phyloP scores from a whole-genome alignment of 2,888 invertebrate species.

The Unio delphinus region DNA sequence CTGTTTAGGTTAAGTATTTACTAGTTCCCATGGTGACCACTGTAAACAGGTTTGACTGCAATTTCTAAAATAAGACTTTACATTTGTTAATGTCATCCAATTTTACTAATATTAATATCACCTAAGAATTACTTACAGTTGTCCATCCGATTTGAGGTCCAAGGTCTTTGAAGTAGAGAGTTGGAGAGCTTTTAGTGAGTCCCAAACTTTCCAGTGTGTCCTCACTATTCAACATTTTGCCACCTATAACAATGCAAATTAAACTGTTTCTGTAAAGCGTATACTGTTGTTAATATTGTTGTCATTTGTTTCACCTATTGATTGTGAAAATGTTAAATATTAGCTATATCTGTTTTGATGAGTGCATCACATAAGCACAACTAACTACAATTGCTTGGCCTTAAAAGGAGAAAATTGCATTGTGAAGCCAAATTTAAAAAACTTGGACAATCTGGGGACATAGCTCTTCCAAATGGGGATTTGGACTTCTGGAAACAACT shows the following conservation, averaged over 20 bases:
- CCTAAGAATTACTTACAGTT: slow-evolving; percentile 76
- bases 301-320: too few relatives aligned
- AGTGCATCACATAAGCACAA: too few relatives aligned
- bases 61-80: not conserved
- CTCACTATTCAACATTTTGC: slow-evolving; percentile 87
- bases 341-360: too few relatives aligned
- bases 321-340: too few relatives aligned
- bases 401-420: too few relatives aligned
- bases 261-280: not conserved
- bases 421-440: too few relatives aligned
- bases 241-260: slow-evolving; percentile 60
- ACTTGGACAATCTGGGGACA: too few relatives aligned
- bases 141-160: slow-evolving; percentile 99
- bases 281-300: too few relatives aligned
- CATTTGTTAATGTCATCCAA: not conserved
- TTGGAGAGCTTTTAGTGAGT: slow-evolving; percentile 76
- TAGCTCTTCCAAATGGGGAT: too few relatives aligned
- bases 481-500: too few relatives aligned
- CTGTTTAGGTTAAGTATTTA: not conserved
- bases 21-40: not conserved
- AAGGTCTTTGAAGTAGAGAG: slow-evolving; percentile 93
- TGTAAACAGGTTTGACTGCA: too few relatives aligned
- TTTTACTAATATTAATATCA: not conserved
- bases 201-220: slow-evolving; percentile 80
- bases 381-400: too few relatives aligned